Percentiles rank a stretch among this genome's conserved stretches.
phyloP scores from a whole-genome alignment of 2,888 invertebrate genomes.

The Cremastinae sp. region DNA sequence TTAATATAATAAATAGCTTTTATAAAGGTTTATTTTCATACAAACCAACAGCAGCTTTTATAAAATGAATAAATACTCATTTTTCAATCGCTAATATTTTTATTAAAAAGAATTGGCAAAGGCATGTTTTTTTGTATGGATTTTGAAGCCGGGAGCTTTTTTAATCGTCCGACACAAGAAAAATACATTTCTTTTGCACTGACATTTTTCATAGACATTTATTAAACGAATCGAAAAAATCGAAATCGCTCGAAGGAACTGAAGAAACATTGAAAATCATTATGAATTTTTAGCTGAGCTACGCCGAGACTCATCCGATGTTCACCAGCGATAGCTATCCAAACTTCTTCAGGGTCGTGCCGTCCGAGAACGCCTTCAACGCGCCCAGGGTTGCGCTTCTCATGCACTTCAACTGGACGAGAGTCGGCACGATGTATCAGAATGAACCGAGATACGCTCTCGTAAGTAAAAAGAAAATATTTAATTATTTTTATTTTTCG shows the following conservation, averaged over 20 bases:
- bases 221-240: background rate
- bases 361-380: conserved; percentile 98
- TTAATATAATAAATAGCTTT: no score
- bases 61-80: no score
- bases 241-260: background rate
- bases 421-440: conserved; percentile 98
- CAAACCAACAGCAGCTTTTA: no score
- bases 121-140: no score
- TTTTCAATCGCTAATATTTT: no score
- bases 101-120: no score
- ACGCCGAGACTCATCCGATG: conserved; percentile 99
- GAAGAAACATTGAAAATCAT: conserved; percentile 16
- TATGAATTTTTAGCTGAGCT: conserved; percentile 87
- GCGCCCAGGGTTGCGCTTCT: conserved; percentile 93
- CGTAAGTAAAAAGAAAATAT: conserved; percentile 83
- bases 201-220: no score
- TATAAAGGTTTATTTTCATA: no score
- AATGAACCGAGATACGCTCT: conserved; percentile 96
- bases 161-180: no score
- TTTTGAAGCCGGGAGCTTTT: no score
- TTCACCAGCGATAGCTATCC: conserved; percentile 96
- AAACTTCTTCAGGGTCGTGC: conserved; percentile 98
- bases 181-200: no score
- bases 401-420: conserved; percentile 97
- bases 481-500: no score